Evolutionary conservation across 2,888 invertebrate genomes (phyloP).

Genomic region (Xestoiulus laeticollis): DNA sequence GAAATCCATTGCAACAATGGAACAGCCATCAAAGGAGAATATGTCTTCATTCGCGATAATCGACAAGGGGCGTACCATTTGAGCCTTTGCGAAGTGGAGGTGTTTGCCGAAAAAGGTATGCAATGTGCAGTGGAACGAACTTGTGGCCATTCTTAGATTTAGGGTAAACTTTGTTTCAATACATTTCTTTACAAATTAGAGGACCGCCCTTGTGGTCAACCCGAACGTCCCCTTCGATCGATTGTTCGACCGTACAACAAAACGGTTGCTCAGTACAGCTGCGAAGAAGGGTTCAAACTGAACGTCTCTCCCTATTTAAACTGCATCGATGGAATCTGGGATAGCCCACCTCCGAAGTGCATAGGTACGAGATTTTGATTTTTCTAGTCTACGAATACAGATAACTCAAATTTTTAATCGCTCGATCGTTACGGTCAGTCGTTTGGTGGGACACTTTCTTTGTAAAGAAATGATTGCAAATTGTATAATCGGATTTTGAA

Average conservation of each 20-base stretch:
- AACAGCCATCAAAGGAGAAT: slow-evolving; percentile 42
- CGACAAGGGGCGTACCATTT: slow-evolving; percentile 38
- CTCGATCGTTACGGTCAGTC: not conserved
- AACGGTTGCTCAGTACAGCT: slow-evolving; percentile 45
- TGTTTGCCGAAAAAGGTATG: slow-evolving; percentile 52
- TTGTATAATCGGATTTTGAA: too few species aligned
- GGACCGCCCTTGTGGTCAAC: slow-evolving; percentile 50
- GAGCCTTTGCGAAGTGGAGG: slow-evolving; percentile 52
- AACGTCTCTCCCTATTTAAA: slow-evolving; percentile 32
- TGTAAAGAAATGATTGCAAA: not conserved
- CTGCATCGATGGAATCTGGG: slow-evolving; percentile 52
- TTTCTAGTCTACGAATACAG: too few species aligned
- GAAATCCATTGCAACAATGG: slow-evolving; percentile 51
- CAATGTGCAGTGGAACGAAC: not conserved
- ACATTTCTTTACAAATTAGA: not conserved
- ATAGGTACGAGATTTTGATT: slow-evolving; percentile 41
- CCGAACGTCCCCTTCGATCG: slow-evolving; percentile 37
- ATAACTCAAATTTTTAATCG: too few species aligned
- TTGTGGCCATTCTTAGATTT: not conserved
- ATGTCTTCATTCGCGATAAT: slow-evolving; percentile 52
- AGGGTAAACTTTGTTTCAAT: not conserved
- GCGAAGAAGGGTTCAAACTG: slow-evolving; percentile 31
- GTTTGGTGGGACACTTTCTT: not conserved
- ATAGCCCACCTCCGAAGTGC: slow-evolving; percentile 48
- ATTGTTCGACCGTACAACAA: slow-evolving; percentile 38